Percentiles rank a stretch among this genome's conserved stretches.
These are phyloP conservation scores for Saguinus oedipus DNA, from an alignment of 2,797 vertebrate genomes.

Conservation along the genomic window DNA sequence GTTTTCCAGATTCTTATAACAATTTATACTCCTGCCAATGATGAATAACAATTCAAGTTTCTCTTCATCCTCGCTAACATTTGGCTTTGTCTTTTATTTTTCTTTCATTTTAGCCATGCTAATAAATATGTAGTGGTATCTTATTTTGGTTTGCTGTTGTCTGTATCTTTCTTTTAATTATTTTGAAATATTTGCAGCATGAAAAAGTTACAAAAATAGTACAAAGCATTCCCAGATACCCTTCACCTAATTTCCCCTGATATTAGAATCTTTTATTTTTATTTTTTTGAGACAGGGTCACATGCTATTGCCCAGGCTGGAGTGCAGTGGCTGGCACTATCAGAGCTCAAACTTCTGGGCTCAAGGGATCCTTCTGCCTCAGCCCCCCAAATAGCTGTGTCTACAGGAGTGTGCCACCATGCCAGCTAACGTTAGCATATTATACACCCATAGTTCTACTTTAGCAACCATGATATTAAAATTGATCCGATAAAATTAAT, in stretches of 20 bases:
- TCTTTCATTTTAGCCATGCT: not conserved
- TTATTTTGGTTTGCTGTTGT: not conserved
- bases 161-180: not conserved
- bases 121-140: not conserved
- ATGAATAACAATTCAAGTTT: not conserved
- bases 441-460: not conserved
- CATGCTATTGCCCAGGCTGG: not conserved
- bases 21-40: not conserved
- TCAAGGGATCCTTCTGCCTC: not conserved
- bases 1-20: not conserved
- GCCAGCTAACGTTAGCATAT: not conserved
- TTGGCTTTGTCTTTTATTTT: not conserved
- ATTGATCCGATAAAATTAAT: not conserved
- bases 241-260: not conserved
- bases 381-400: not conserved
- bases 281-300: not conserved
- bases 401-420: not conserved
- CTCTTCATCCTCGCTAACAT: not conserved
- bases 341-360: not conserved
- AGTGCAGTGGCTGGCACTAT: not conserved
- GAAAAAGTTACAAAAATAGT: slow-evolving; percentile 3
- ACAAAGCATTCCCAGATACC: not conserved
- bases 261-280: not conserved
- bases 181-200: not conserved
- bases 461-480: not conserved